Conservation (phyloP, 2,113 vertebrate genomes). For the Trachemys scripta region DNA sequence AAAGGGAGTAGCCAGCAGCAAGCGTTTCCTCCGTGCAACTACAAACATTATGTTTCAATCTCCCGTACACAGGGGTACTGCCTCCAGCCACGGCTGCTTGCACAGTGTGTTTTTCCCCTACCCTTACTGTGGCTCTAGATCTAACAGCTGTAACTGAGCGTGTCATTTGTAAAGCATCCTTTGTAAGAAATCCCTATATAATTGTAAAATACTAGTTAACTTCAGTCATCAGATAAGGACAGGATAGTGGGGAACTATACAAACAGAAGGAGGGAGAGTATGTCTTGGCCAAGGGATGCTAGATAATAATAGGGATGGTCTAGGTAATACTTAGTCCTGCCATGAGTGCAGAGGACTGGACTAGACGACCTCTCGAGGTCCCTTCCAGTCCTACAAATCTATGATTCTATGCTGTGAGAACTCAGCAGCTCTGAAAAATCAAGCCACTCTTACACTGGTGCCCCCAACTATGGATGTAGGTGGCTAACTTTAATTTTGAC, state of each 20-base stretch:
- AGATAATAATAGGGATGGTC: no score
- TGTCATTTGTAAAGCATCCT: not conserved
- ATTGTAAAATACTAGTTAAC: not conserved
- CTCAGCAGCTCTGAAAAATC: not conserved
- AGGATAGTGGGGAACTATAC: not conserved
- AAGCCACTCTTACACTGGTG: not conserved
- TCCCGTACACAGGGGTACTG: accelerated
- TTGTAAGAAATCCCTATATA: not conserved
- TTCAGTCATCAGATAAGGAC: not conserved
- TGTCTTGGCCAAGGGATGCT: not conserved
- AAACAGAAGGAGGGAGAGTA: not conserved
- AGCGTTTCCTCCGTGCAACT: accelerated
- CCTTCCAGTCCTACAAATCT: no score
- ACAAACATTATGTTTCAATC: not conserved
- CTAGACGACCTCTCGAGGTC: no score
- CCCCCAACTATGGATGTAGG: not conserved
- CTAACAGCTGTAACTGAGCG: not conserved
- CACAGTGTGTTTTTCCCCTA: not conserved
- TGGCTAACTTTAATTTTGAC: not conserved
- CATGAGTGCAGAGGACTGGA: no score
- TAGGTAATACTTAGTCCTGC: no score
- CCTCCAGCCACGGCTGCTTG: not conserved
- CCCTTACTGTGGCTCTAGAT: accelerated
- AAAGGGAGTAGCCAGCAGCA: accelerated
- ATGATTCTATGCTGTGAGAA: not conserved